A percentile compares a stretch with the other conserved stretches of the same genome.
These are phyloP conservation scores for Rhea pennata DNA, from an alignment of 2,113 vertebrate species.

Conservation along the genomic window DNA sequence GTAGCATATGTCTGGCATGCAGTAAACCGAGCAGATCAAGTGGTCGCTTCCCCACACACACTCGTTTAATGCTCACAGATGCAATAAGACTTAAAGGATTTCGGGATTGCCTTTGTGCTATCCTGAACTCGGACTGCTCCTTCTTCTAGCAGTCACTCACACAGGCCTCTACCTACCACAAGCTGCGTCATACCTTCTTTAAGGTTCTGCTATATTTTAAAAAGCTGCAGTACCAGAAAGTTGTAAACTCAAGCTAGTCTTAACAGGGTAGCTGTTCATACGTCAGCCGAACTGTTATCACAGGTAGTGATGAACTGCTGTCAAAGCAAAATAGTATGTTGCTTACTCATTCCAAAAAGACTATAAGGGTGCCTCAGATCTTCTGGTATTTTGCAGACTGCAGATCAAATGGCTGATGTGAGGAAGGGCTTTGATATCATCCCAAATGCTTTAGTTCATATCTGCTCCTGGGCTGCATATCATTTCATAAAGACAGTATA, in stretches of 20 bases:
- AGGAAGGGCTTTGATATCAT: neutral
- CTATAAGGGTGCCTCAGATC: neutral
- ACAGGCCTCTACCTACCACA: neutral
- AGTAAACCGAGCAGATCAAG: neutral
- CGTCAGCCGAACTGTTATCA: neutral
- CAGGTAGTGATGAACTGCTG: neutral
- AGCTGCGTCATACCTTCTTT: accelerated
- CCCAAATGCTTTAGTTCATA: neutral
- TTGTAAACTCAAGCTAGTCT: neutral
- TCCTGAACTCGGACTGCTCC: neutral
- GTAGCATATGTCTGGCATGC: neutral
- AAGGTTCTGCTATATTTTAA: neutral
- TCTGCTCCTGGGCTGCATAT: neutral
- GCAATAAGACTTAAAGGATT: neutral
- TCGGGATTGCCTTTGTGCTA: neutral
- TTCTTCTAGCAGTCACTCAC: neutral
- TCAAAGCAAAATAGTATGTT: neutral
- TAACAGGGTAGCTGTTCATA: neutral
- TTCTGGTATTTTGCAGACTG: neutral
- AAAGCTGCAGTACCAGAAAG: neutral
- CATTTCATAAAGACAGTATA: neutral
- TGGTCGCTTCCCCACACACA: neutral
- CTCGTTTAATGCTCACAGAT: neutral
- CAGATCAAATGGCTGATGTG: neutral
- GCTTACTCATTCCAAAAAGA: neutral